Evolutionary conservation across 2,888 invertebrate species (phyloP), one percentile per base, ranked within the genome.

Genomic region (Coleophora flavipennella): DNA sequence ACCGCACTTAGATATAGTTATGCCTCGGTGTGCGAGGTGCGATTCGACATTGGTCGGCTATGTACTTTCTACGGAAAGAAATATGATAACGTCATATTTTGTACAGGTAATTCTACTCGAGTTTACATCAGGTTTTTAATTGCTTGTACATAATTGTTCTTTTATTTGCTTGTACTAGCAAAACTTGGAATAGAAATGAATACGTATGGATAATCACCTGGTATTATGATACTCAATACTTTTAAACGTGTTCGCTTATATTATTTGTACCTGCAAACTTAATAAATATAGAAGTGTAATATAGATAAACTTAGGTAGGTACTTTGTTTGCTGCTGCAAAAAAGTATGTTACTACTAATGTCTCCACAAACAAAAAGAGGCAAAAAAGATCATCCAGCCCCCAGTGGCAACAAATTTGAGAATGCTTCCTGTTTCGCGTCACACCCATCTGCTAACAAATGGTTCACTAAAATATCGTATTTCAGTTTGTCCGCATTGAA

Each of bases 401-500:
- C 27, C 60, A 57, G 67, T 67, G 63, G 73, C 62, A 67, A 76
- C 83, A 81, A 78, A 68, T 78, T 72, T 61, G 54, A 62, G 61
- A 62, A 61, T 67, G 69, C 70, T 78, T 80, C 81, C 83, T 80
- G 79, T 78, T 68, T 64, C 20, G 20, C 20, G 61, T 60, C 66
- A 67, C 79, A 70, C 79, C 83, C 81, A 78, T 75, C 67, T 74
- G 74, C 66, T 56, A 67, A 72, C 77, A 78, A 80, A 80, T 79
- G 72, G 70, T 62, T 68, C 59, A 64, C 62, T 58, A 78, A 80
- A 83, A 75, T 83, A 84, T 84, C 81, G 49, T 49, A 57, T 84
- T 81, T 68, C 81, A 57, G 50, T 67, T 66, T 63, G 58, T 62
- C 63, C 52, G 47, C 51, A 55, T 58, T 68, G 56, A 67, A 62